phyloP scores from a whole-genome alignment of 2,113 vertebrate species.

The Mystacornis crossleyi region DNA sequence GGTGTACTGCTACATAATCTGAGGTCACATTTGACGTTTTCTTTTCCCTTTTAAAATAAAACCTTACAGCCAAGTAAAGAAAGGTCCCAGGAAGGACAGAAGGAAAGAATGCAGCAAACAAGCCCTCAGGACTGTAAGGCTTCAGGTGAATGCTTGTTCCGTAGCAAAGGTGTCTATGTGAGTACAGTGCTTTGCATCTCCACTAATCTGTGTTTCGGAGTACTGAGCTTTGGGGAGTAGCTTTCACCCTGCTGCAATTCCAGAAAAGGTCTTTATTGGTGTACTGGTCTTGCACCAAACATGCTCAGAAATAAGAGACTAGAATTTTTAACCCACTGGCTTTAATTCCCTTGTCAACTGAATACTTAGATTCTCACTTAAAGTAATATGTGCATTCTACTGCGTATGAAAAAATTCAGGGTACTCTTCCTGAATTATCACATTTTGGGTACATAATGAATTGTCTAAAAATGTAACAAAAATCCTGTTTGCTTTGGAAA shows the following conservation, averaged over 20 bases:
- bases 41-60: background rate
- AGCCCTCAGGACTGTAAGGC: background rate
- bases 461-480: background rate
- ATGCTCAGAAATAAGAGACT: background rate
- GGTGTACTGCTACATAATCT: background rate
- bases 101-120: background rate
- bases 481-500: background rate
- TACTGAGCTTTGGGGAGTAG: background rate
- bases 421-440: background rate
- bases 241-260: background rate
- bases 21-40: background rate
- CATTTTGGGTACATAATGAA: background rate
- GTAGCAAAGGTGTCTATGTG: background rate
- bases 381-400: background rate
- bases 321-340: background rate
- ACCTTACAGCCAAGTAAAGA: background rate
- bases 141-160: background rate
- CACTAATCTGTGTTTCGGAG: background rate
- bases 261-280: background rate
- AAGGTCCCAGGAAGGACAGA: background rate
- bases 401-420: rapidly evolving
- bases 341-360: background rate
- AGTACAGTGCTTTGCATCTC: background rate
- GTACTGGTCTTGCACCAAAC: background rate
- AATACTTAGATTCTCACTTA: background rate